Evolutionary conservation across 1,140 invertebrate species (phyloP).

Genomic region (Drosophila biarmipes): DNA sequence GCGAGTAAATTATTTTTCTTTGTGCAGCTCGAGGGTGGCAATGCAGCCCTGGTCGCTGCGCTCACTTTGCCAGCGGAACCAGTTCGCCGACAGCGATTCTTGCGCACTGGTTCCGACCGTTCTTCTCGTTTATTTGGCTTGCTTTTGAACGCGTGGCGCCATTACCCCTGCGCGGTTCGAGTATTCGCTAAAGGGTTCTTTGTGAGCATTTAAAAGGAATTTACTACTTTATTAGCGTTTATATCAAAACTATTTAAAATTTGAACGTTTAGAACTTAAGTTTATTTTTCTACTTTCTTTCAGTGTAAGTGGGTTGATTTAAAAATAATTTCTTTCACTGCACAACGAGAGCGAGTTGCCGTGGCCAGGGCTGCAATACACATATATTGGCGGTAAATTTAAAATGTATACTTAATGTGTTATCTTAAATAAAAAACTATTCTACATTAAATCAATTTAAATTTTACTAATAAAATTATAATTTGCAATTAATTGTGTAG

Average conservation of each 20-base stretch:
- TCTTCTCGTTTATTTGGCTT: constrained; percentile 15
- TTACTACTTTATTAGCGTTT: too few species aligned
- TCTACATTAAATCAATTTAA: too few species aligned
- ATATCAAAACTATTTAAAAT: too few species aligned
- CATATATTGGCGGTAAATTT: not conserved
- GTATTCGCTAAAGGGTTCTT: not conserved
- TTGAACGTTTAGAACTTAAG: not conserved
- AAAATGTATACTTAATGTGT: not conserved
- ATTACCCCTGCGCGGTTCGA: constrained; percentile 1
- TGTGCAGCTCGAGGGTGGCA: constrained; percentile 43
- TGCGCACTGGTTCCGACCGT: not conserved
- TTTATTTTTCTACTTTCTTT: not conserved
- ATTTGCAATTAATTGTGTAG: too few species aligned
- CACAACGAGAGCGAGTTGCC: not conserved
- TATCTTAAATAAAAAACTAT: too few species aligned
- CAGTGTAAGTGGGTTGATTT: not conserved
- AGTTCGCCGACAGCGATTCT: constrained; percentile 13
- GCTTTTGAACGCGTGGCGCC: not conserved
- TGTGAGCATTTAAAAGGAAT: too few species aligned
- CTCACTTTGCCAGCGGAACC: constrained; percentile 10
- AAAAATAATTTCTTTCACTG: not conserved
- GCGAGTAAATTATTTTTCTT: constrained; percentile 56
- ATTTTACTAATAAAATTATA: too few species aligned
- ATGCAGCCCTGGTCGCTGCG: constrained; percentile 43
- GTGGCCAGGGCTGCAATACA: not conserved